A percentile compares a stretch with the other conserved stretches of the same genome.
Evolutionary conservation across 2,888 invertebrate species (phyloP).

Genomic region (Drosophila kuntzei): DNA sequence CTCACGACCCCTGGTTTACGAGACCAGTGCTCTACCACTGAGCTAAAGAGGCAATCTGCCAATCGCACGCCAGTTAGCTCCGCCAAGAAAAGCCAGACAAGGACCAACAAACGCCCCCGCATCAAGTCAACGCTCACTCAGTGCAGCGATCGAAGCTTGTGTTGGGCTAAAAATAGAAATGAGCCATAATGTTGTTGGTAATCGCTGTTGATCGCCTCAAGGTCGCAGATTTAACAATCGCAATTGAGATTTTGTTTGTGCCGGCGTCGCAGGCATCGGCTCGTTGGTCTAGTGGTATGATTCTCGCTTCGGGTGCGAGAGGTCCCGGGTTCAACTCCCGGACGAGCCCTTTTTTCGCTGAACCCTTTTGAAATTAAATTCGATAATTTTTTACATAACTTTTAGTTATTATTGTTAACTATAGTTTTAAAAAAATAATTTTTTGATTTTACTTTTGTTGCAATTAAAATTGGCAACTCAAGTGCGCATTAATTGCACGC

Average conservation of each 20-base stretch:
- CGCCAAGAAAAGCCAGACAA: slow-evolving; percentile 18
- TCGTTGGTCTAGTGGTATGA: slow-evolving; percentile 85
- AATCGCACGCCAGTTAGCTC: not conserved
- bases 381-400: no score
- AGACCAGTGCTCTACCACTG: slow-evolving; percentile 96
- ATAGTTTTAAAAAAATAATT: no score
- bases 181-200: not conserved
- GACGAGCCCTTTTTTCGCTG: slow-evolving; percentile 73
- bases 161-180: slow-evolving; percentile 32
- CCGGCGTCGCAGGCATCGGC: slow-evolving; percentile 47
- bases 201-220: slow-evolving; percentile 26
- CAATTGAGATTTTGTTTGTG: slow-evolving; percentile 17
- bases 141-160: slow-evolving; percentile 27
- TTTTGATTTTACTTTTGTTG: not conserved
- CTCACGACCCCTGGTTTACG: slow-evolving; percentile 96
- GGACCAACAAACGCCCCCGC: not conserved
- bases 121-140: not conserved
- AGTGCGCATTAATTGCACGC: not conserved
- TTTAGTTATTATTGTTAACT: not conserved
- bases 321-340: slow-evolving; percentile 85
- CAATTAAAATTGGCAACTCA: not conserved
- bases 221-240: not conserved
- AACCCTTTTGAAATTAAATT: not conserved
- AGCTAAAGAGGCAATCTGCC: slow-evolving; percentile 90
- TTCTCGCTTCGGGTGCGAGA: slow-evolving; percentile 85